Evolutionary conservation across 2,113 vertebrate species (phyloP), one percentile per base, ranked within the genome.

Genomic region (Anser cygnoides): DNA sequence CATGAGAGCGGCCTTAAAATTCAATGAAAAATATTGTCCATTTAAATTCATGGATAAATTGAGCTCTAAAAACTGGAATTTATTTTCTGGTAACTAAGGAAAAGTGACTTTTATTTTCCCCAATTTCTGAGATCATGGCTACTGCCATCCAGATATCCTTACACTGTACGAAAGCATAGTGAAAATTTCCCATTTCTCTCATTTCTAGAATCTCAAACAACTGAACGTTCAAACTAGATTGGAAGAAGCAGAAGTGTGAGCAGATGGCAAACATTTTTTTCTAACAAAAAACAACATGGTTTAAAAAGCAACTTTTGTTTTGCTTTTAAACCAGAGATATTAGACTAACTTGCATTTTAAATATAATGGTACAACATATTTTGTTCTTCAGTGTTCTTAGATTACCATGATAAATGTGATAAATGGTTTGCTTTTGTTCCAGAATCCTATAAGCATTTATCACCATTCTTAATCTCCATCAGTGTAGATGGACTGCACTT

Each of bases 361-460:
- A 25, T 57, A 43, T 19, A 22, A 85, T 18, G 20, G 50, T 55
- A 49, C 17, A 74, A 66, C 18, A 20, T 7, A 9, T 7, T 44
- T 62, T 80, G 21, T 9, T 67, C 14, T 37, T 74, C 46, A 29
- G 23, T 29, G 14, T 79, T 67, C 26, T 29, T 6, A 59, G 9
- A 37, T 68, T 59, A 55, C 21, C 16, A 90, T 7, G 17, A 92
- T 61, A 87, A 78, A 23, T 37, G 14, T 91, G 89, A 89, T 57
- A 92, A 92, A 90, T 15, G 35, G 43, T 87, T 93, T 95, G 77
- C 89, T 80, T 91, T 87, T 78, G 70, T 76, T 83, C 50, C 15
- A 87, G 59, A 91, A 90, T 10, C 62, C 20, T 52, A 62, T 22
- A 21, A 49, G 46, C 20, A 49, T 72, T 89, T 89, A 79, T 70